Conservation (phyloP, 2,888 invertebrate species). For the Dicyrtomina minuta region DNA sequence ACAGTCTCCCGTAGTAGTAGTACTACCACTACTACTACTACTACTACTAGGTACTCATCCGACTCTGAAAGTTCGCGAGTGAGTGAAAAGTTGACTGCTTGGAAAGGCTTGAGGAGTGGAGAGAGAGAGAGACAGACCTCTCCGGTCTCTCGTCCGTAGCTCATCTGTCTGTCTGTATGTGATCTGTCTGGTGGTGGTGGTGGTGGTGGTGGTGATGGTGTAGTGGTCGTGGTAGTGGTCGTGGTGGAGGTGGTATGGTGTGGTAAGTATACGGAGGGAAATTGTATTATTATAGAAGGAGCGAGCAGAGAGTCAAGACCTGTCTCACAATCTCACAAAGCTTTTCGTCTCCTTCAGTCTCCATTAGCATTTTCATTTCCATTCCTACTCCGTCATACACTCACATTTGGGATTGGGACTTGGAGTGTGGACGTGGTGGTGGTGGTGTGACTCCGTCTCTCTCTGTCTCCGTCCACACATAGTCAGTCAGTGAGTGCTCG, state of each 20-base stretch:
- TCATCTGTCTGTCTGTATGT: not conserved
- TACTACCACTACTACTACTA: too few species aligned
- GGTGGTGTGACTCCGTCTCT: too few species aligned
- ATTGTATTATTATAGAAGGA: not conserved
- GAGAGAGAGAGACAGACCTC: not conserved
- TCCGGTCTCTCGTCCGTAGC: not conserved
- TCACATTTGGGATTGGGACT: too few species aligned
- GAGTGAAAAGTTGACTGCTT: constrained; percentile 9
- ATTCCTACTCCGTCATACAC: not conserved
- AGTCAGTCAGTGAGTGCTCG: too few species aligned
- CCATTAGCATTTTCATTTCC: not conserved
- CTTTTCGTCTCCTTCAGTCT: not conserved
- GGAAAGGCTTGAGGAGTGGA: not conserved
- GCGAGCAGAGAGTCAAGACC: too few species aligned
- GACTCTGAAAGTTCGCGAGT: too few species aligned
- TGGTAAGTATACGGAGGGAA: constrained; percentile 1
- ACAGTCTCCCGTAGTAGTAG: too few species aligned
- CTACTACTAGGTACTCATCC: too few species aligned
- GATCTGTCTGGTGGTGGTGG: not conserved
- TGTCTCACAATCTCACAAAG: not conserved
- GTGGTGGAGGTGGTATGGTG: not conserved
- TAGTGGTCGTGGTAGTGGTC: too few species aligned
- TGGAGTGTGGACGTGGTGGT: too few species aligned
- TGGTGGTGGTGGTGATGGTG: too few species aligned
- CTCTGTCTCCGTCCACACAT: too few species aligned